Percentiles rank a stretch among this genome's conserved stretches.
Conservation (phyloP, 2,113 vertebrate species). For the Platysternon megacephalum region DNA sequence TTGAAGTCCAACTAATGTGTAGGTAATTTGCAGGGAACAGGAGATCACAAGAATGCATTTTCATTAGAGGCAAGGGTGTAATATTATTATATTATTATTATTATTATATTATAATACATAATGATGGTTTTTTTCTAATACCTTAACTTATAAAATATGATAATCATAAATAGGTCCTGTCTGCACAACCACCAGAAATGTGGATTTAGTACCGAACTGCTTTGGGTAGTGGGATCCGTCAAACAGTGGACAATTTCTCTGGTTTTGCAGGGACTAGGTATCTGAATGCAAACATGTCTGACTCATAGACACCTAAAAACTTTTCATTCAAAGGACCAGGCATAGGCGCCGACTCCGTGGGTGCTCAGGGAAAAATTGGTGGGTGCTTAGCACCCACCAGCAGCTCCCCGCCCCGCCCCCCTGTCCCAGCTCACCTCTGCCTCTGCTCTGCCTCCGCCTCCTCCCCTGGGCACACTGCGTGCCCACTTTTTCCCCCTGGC, state of each 20-base stretch:
- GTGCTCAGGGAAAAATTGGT: too few relatives aligned
- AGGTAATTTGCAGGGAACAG: background rate
- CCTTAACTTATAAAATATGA: background rate
- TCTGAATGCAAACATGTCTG: background rate
- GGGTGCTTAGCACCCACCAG: too few relatives aligned
- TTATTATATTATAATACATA: too few relatives aligned
- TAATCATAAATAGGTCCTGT: background rate
- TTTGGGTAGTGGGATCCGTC: background rate
- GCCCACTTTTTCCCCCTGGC: too few relatives aligned
- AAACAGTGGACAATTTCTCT: background rate
- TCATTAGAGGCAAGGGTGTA: background rate
- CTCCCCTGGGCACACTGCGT: too few relatives aligned
- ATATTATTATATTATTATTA: too few relatives aligned
- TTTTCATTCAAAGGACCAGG: fast-evolving
- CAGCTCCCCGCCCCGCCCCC: too few relatives aligned
- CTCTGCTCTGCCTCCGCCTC: too few relatives aligned
- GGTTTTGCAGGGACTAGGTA: background rate
- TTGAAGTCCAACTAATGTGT: background rate
- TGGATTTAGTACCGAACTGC: background rate
- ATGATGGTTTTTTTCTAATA: background rate
- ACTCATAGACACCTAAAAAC: fast-evolving
- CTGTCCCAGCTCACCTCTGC: too few relatives aligned
- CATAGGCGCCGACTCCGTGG: too few relatives aligned
- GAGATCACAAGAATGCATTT: background rate
- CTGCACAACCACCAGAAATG: background rate